Conservation (phyloP, 2,797 vertebrate genomes). For the Chelonia mydas region DNA sequence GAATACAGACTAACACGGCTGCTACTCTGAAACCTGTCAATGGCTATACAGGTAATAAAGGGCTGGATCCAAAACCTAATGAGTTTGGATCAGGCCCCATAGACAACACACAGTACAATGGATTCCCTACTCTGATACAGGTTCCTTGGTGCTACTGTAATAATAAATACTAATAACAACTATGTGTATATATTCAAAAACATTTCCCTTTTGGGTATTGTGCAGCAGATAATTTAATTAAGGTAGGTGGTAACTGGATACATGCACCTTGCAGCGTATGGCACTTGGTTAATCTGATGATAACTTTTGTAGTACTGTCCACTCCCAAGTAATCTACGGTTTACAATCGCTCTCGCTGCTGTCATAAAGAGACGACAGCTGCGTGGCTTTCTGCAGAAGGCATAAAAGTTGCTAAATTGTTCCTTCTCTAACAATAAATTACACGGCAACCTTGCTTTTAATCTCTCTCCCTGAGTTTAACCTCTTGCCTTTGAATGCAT, state of each 20-base stretch:
- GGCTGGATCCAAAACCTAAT: not conserved
- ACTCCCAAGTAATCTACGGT: not conserved
- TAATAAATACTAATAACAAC: not conserved
- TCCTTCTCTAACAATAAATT: conserved; percentile 3
- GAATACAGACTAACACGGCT: no score
- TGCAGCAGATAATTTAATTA: not conserved
- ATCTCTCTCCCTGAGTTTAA: not conserved
- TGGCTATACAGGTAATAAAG: not conserved
- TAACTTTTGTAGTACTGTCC: not conserved
- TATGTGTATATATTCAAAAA: rapidly evolving
- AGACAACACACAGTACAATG: not conserved
- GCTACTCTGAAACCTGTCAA: no score
- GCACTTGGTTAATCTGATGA: not conserved
- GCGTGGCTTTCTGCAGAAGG: not conserved
- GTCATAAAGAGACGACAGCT: conserved; percentile 39
- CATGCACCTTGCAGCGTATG: rapidly evolving
- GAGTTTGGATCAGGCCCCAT: not conserved
- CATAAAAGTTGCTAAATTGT: not conserved
- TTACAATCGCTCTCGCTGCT: not conserved
- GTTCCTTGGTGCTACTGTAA: not conserved
- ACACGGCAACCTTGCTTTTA: not conserved
- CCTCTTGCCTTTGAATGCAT: not conserved
- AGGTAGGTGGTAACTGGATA: not conserved
- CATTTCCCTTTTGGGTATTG: not conserved
- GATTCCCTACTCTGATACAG: not conserved